Evolutionary conservation across 2,797 vertebrate genomes (phyloP).

Genomic region (Phoxinus dragarum): DNA sequence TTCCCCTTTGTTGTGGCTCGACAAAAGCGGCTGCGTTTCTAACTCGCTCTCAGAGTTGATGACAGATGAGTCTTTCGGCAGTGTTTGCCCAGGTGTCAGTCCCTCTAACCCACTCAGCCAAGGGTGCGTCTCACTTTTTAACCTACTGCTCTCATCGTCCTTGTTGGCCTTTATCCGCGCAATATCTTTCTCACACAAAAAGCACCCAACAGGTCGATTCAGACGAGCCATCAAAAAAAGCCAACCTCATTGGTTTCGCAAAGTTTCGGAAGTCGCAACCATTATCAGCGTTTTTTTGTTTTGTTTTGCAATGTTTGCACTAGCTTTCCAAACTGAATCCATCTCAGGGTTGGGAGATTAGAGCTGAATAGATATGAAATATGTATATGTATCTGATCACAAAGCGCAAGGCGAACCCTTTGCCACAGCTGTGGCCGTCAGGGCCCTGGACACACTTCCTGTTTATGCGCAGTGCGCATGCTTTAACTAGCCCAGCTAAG

Average conservation of each 20-base stretch:
- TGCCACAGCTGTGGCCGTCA: slow-evolving; percentile 56
- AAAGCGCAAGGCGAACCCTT: slow-evolving; percentile 63
- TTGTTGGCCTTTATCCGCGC: slow-evolving; percentile 55
- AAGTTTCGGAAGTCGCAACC: slow-evolving; percentile 53
- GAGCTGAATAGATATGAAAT: slow-evolving; percentile 66
- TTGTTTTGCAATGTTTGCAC: slow-evolving; percentile 53
- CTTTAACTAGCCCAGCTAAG: slow-evolving; percentile 56
- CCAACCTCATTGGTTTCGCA: slow-evolving; percentile 26
- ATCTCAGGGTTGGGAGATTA: slow-evolving; percentile 65
- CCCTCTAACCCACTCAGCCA: slow-evolving; percentile 77
- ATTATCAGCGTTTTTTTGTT: slow-evolving; percentile 45
- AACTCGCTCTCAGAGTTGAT: slow-evolving; percentile 75
- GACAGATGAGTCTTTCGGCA: slow-evolving; percentile 82
- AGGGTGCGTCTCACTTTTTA: slow-evolving; percentile 75
- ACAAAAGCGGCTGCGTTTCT: slow-evolving; percentile 83
- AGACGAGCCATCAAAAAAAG: slow-evolving; percentile 44
- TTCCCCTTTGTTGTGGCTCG: slow-evolving; percentile 81
- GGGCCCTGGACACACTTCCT: slow-evolving; percentile 60
- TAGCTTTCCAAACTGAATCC: slow-evolving; percentile 64
- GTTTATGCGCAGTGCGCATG: slow-evolving; percentile 61
- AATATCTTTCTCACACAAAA: slow-evolving; percentile 43
- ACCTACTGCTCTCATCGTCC: slow-evolving; percentile 73
- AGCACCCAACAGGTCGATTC: slow-evolving; percentile 33
- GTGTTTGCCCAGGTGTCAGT: slow-evolving; percentile 89
- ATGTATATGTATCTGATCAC: slow-evolving; percentile 57